These are phyloP conservation scores for Phenacoccus solenopsis DNA, from an alignment of 1,140 invertebrate genomes.

Conservation along the genomic window DNA sequence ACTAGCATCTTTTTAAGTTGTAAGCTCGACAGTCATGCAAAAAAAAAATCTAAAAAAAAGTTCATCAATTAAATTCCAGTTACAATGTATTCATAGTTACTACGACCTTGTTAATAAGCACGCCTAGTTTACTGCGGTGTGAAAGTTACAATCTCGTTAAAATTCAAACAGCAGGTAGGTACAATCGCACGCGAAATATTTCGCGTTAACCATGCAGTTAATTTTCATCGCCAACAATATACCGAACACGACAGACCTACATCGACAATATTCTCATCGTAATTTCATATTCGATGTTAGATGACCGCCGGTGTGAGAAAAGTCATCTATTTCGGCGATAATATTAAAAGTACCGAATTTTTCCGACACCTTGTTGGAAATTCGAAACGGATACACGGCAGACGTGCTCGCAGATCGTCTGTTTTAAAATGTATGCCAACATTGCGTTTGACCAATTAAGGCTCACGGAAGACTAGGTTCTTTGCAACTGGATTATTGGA, in stretches of 20 bases:
- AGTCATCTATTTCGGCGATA: background rate
- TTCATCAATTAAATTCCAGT: too few relatives aligned
- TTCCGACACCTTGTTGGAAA: background rate
- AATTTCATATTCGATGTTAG: background rate
- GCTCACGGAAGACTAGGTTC: slow-evolving; percentile 13
- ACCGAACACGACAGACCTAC: background rate
- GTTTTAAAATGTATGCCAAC: slow-evolving; percentile 14
- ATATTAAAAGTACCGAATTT: background rate
- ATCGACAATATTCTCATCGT: background rate
- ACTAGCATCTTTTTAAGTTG: too few relatives aligned
- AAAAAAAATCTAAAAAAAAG: too few relatives aligned
- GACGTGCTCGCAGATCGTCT: background rate
- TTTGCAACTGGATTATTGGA: slow-evolving; percentile 15
- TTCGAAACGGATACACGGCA: background rate
- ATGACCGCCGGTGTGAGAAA: background rate
- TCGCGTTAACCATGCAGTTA: too few relatives aligned
- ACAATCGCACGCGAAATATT: too few relatives aligned
- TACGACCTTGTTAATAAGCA: too few relatives aligned
- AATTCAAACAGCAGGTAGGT: too few relatives aligned
- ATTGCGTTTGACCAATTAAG: slow-evolving; percentile 13
- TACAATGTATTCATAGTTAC: too few relatives aligned
- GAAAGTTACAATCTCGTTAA: too few relatives aligned
- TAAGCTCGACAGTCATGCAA: too few relatives aligned
- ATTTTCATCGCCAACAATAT: too few relatives aligned
- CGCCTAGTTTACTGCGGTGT: too few relatives aligned